These are phyloP conservation scores for Bombus huntii DNA, from an alignment of 1,140 invertebrate species.

Conservation along the genomic window DNA sequence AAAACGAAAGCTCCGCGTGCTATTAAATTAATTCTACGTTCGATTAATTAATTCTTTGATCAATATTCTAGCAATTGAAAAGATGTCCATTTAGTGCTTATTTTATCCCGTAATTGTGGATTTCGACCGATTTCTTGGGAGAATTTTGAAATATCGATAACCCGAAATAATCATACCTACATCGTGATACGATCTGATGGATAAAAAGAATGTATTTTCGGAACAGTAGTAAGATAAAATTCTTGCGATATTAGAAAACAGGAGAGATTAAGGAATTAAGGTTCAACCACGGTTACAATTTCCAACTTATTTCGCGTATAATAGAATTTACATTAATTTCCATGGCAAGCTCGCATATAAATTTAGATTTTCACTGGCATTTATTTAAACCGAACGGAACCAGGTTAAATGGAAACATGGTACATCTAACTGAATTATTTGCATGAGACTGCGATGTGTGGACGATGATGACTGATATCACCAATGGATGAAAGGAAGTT, in stretches of 20 bases:
- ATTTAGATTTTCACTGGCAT: neutral
- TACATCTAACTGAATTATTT: neutral
- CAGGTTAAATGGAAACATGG: neutral
- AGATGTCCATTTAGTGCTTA: too few relatives aligned
- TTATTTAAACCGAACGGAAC: neutral
- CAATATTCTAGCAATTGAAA: too few relatives aligned
- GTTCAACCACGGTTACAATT: neutral
- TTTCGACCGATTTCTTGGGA: neutral
- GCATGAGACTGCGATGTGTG: neutral
- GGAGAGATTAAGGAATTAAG: neutral
- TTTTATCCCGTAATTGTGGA: neutral
- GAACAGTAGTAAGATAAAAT: too few relatives aligned
- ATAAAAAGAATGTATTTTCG: neutral
- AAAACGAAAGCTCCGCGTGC: neutral
- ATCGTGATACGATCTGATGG: too few relatives aligned
- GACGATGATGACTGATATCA: neutral
- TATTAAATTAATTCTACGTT: neutral
- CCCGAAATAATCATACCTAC: too few relatives aligned
- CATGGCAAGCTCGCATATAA: neutral
- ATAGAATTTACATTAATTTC: neutral
- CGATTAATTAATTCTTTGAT: neutral
- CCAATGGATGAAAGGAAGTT: neutral
- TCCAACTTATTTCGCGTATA: neutral
- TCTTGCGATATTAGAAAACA: neutral
- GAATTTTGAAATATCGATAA: neutral